Evolutionary conservation across 2,113 vertebrate species (phyloP).

Genomic region (Vulpes lagopus): DNA sequence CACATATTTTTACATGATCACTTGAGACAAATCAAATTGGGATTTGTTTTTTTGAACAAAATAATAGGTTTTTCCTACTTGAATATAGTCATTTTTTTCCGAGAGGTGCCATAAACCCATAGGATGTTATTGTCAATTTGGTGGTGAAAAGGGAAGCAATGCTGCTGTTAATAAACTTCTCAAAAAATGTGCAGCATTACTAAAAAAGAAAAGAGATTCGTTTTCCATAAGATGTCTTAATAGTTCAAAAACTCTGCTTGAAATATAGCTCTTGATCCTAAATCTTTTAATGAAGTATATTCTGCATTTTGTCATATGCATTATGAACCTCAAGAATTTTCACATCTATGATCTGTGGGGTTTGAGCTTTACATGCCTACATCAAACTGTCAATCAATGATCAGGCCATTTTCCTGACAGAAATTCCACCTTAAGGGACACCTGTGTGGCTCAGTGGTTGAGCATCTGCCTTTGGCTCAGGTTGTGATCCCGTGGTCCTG

Average conservation of each 20-base stretch:
- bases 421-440: constrained; percentile 30
- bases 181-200: background rate
- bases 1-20: background rate
- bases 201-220: background rate
- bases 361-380: background rate
- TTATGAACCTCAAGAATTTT: background rate
- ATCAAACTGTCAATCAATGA: background rate
- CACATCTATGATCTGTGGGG: background rate
- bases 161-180: constrained; percentile 48
- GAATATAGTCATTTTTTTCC: background rate
- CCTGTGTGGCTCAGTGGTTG: no score
- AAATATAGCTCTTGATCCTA: background rate
- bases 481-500: no score
- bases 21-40: constrained; percentile 26
- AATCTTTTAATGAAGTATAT: background rate
- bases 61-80: constrained; percentile 14
- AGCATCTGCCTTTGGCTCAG: no score
- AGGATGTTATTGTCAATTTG: background rate
- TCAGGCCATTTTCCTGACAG: background rate
- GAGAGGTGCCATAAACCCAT: constrained; percentile 14
- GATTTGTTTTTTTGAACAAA: constrained; percentile 52
- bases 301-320: background rate
- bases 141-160: background rate
- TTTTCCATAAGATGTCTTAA: background rate
- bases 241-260: background rate